These are phyloP conservation scores for Dasyprocta punctata DNA, from an alignment of 2,113 vertebrate genomes.

Conservation along the genomic window DNA sequence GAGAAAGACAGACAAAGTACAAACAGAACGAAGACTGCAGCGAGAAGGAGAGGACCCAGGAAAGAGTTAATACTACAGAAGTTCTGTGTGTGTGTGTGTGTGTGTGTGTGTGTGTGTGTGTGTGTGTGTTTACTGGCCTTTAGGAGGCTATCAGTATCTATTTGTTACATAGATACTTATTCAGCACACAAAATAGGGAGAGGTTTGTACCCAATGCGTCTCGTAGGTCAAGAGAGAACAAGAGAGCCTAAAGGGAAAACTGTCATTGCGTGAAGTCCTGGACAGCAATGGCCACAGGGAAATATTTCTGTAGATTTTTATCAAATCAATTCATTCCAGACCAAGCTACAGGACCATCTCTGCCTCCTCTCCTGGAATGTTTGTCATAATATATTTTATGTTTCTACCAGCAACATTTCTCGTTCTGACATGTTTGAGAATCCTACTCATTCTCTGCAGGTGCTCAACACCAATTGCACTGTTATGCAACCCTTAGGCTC, in stretches of 20 bases:
- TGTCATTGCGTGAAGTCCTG: background rate
- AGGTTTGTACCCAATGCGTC: background rate
- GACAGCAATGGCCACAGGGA: background rate
- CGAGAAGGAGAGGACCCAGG: background rate
- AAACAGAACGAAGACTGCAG: background rate
- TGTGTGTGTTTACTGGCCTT: background rate
- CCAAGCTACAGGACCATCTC: background rate
- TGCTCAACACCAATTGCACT: background rate
- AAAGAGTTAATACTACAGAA: background rate
- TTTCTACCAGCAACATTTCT: background rate
- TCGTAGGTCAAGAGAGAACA: background rate
- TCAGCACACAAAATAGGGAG: background rate
- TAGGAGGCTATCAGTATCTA: background rate
- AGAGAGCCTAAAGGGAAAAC: background rate
- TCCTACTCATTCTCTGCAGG: background rate
- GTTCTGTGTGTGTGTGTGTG: too few species aligned
- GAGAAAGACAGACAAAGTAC: background rate
- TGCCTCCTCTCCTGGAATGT: background rate
- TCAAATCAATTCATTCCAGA: background rate
- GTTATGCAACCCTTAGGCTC: background rate
- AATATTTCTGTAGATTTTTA: background rate
- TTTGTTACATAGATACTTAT: background rate
- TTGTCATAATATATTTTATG: background rate
- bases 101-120: background rate
- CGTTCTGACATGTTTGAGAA: constrained; percentile 41